Percentiles rank a stretch among this genome's conserved stretches.
phyloP scores from a whole-genome alignment of 2,797 vertebrate species.

The Thunnus albacares region DNA sequence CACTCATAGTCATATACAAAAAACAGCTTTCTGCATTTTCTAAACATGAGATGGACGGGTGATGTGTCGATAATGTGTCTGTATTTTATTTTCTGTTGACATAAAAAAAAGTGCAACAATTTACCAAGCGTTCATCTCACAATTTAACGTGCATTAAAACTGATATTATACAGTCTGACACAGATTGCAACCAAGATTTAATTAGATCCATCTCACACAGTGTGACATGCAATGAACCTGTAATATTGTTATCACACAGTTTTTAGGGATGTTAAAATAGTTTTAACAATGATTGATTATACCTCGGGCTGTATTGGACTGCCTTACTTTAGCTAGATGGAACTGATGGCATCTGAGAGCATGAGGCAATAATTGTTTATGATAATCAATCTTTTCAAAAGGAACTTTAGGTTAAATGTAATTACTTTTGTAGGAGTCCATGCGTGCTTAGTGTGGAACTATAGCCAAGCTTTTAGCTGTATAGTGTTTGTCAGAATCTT shows the following conservation, averaged over 20 bases:
- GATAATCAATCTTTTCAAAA: not conserved
- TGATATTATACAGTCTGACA: not conserved
- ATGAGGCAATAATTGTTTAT: not conserved
- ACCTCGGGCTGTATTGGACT: too few relatives aligned
- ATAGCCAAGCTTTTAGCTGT: not conserved
- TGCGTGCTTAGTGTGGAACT: not conserved
- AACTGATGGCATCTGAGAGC: not conserved
- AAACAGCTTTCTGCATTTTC: not conserved
- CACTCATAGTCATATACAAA: not conserved
- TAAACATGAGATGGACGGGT: too few relatives aligned
- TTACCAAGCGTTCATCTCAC: not conserved
- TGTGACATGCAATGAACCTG: too few relatives aligned
- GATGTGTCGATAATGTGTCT: not conserved
- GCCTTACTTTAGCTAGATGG: too few relatives aligned
- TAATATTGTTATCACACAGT: too few relatives aligned
- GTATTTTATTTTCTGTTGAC: not conserved
- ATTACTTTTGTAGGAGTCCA: slow-evolving; percentile 26
- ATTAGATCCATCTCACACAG: too few relatives aligned
- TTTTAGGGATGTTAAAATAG: too few relatives aligned
- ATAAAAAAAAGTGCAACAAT: not conserved
- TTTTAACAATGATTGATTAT: too few relatives aligned
- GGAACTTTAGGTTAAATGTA: slow-evolving; percentile 13
- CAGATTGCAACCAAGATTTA: too few relatives aligned
- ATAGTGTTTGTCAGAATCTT: slow-evolving; percentile 13
- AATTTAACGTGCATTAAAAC: not conserved